These are phyloP conservation scores for Chloroclystis v-ata DNA, from an alignment of 2,888 invertebrate genomes.

Conservation along the genomic window DNA sequence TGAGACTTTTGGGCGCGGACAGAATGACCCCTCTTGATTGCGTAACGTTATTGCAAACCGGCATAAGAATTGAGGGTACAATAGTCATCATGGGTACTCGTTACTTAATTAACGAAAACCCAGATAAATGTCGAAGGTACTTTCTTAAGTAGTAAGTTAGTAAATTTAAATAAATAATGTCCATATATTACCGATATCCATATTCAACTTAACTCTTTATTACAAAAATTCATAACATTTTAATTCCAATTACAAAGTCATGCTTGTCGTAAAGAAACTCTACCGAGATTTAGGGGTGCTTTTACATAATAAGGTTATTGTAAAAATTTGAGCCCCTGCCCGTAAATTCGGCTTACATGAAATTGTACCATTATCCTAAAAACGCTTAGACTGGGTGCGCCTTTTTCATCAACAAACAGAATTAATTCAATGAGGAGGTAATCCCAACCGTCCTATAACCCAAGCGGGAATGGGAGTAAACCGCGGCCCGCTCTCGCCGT, in stretches of 20 bases:
- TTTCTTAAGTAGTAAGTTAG: no score
- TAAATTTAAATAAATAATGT: no score
- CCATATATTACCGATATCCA: no score
- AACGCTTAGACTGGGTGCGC: constrained; percentile 41
- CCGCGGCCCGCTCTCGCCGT: constrained; percentile 56
- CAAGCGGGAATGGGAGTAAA: constrained; percentile 51
- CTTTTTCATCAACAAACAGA: constrained; percentile 58
- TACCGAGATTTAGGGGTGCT: not conserved
- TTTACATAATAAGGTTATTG: not conserved
- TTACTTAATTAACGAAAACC: no score
- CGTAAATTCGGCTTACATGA: constrained; percentile 25
- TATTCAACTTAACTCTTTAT: no score
- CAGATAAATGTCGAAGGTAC: no score
- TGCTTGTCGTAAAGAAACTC: not conserved
- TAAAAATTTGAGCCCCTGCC: constrained; percentile 7
- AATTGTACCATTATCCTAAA: constrained; percentile 39
- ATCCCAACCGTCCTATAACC: constrained; percentile 60
- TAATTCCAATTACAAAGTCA: no score
- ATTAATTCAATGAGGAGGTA: constrained; percentile 67
- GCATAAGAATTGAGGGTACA: constrained; percentile 38
- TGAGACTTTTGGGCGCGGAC: constrained; percentile 74
- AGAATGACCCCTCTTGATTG: constrained; percentile 70
- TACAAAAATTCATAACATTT: no score
- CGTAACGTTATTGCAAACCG: constrained; percentile 46
- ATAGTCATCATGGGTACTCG: constrained; percentile 21